A percentile compares a stretch with the other conserved stretches of the same genome.
These are phyloP conservation scores for Coregonus suidteri DNA, from an alignment of 2,797 vertebrate species.

Conservation along the genomic window DNA sequence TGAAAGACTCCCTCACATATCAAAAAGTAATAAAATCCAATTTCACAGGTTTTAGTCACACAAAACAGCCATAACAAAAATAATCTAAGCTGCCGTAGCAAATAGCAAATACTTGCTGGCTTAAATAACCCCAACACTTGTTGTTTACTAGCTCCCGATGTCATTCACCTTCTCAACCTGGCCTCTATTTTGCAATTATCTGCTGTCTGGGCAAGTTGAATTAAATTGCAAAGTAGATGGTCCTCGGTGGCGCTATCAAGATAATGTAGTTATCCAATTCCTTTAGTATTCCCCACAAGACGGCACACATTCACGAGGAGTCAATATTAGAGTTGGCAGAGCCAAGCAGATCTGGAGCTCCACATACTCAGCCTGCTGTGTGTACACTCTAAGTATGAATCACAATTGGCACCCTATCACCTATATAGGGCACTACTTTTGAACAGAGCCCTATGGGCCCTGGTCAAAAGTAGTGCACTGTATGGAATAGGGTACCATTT, in stretches of 20 bases:
- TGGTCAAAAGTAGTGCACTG: neutral
- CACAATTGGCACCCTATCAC: too few species aligned
- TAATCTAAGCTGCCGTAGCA: neutral
- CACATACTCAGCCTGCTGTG: neutral
- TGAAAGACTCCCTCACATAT: neutral
- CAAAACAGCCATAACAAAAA: neutral
- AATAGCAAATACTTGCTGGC: neutral
- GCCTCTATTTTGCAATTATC: slow-evolving; percentile 3
- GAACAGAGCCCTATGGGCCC: neutral
- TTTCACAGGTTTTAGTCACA: slow-evolving; percentile 8
- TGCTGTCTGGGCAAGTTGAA: slow-evolving; percentile 1
- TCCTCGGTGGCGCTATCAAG: neutral
- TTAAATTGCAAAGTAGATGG: slow-evolving; percentile 3
- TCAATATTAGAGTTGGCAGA: neutral
- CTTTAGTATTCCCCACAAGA: slow-evolving; percentile 5
- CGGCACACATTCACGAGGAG: neutral
- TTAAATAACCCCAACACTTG: neutral
- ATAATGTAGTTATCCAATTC: slow-evolving; percentile 7
- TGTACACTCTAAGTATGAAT: neutral
- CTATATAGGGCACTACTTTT: too few species aligned
- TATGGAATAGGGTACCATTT: neutral
- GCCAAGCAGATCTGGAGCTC: neutral
- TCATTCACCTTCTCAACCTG: neutral
- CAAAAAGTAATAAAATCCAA: neutral
- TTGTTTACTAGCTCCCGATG: neutral